Evolutionary conservation across 2,888 invertebrate species (phyloP).

Genomic region (Ornithoptera priamus): DNA sequence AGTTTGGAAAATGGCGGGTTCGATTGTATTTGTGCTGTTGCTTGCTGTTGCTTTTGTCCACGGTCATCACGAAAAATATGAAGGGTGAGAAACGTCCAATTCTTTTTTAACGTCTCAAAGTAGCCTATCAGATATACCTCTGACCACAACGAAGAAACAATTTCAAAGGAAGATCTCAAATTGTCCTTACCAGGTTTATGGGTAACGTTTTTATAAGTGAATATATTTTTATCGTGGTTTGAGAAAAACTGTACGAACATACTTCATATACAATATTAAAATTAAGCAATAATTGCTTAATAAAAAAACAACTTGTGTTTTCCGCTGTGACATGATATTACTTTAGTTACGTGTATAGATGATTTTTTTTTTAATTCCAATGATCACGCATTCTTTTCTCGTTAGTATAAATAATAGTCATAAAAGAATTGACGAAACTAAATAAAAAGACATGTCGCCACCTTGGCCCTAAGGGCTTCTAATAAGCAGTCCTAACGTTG

Average conservation of each 20-base stretch:
- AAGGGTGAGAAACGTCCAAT: constrained; percentile 54
- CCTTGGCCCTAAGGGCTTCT: constrained; percentile 26
- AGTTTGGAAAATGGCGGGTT: constrained; percentile 49
- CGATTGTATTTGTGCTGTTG: constrained; percentile 49
- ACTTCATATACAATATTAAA: no score
- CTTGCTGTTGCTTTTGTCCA: constrained; percentile 46
- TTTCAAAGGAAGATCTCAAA: no score
- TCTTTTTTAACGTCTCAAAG: not conserved
- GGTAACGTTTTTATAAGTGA: no score
- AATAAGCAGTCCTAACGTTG: constrained; percentile 21
- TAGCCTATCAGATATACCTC: no score
- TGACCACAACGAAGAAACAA: no score
- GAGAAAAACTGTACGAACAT: no score
- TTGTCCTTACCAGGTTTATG: no score
- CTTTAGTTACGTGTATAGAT: not conserved
- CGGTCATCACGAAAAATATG: constrained; percentile 67
- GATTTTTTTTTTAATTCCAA: not conserved
- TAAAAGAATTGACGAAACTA: constrained; percentile 15
- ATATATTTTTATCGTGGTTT: no score
- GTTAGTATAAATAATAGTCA: not conserved
- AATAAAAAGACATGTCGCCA: constrained; percentile 21
- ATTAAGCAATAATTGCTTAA: no score
- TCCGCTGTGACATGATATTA: not conserved
- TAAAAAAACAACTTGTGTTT: no score
- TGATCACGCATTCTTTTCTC: not conserved